A percentile compares a stretch with the other conserved stretches of the same genome.
phyloP scores from a whole-genome alignment of 2,113 vertebrate species.

The Kobus ellipsiprymnus region DNA sequence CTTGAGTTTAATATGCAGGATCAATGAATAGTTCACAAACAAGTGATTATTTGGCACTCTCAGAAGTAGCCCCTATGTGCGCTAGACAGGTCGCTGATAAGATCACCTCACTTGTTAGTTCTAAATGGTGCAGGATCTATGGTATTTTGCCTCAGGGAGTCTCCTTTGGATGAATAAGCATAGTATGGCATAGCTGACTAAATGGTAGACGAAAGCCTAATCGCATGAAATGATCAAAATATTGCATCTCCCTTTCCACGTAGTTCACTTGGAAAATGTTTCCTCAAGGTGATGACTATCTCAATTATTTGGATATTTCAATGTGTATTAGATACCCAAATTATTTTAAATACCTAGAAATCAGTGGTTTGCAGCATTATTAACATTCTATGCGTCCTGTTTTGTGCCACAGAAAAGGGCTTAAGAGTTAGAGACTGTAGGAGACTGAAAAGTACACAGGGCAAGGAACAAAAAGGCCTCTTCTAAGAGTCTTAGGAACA shows the following conservation, averaged over 20 bases:
- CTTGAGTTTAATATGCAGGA: neutral
- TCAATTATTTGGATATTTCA: neutral
- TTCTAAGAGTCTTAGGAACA: neutral
- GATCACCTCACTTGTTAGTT: neutral
- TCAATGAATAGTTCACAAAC: slow-evolving; percentile 20
- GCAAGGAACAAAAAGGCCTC: neutral
- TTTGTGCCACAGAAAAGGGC: neutral
- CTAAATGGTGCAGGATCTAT: neutral
- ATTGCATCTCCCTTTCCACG: neutral
- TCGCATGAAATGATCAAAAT: slow-evolving; percentile 1
- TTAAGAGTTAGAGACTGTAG: neutral
- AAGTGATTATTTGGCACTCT: neutral
- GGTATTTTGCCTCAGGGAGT: neutral
- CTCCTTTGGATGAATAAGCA: neutral
- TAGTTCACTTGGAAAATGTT: neutral
- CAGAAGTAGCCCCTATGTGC: neutral
- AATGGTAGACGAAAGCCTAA: neutral
- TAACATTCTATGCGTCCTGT: neutral
- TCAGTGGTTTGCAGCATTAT: neutral
- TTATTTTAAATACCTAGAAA: slow-evolving; percentile 17
- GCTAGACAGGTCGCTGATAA: neutral
- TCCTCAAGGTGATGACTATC: neutral
- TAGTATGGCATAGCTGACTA: neutral
- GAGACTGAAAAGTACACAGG: neutral
- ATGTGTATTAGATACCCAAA: neutral